Base-by-base conservation (phyloP, 2,797 vertebrate genomes). In the Hapalemur alaotrensis region DNA sequence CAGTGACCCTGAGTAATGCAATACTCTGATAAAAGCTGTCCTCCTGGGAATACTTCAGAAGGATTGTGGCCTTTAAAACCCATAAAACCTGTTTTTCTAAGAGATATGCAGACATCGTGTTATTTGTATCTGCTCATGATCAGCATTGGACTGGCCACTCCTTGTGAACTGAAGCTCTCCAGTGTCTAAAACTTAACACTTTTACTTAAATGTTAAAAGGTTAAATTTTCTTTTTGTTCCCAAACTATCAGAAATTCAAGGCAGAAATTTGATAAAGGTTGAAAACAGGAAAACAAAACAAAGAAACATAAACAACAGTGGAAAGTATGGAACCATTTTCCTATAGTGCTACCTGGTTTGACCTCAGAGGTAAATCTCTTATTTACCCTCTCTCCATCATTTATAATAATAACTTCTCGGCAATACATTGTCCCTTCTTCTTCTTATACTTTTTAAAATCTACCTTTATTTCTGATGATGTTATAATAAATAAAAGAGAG, bases 231-330 rank as follows among this genome's bases (percentile, higher is more conserved):
- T 90, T 73, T 94, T 63, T 63, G 72, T 95, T 97, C 50, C 91
- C 0, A 48, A 82, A 54, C 54, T 80, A 63, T 76, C 93, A 95
- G 12, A 9, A 82, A 30, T 95, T 81, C 14, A 92, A 94, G n/a
- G 23, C 15, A 93, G 73, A 95, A 11, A 22, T 79, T 92, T 96
- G 57, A 30, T 92, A 80, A 91, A 93, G 59, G 4, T 78, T 94
- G 63, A 93, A 98, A 70, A 13, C 11, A 65, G 63, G n/a, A 70
- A 97, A 98, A 95, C 43, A 80, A 69, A 95, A n/a, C 22, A 32
- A 89, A 88, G 35, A 12, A 43, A 59, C 50, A 72, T 75, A 12
- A 17, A 22, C 12, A 30, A 7, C 9, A 70, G 35, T 59, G 22
- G 25, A 30, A 72, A 83, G 5, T 15, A 61, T n/a, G 35, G 5